Base-by-base conservation (phyloP, 2,797 vertebrate species). In the Hybognathus amarus region DNA sequence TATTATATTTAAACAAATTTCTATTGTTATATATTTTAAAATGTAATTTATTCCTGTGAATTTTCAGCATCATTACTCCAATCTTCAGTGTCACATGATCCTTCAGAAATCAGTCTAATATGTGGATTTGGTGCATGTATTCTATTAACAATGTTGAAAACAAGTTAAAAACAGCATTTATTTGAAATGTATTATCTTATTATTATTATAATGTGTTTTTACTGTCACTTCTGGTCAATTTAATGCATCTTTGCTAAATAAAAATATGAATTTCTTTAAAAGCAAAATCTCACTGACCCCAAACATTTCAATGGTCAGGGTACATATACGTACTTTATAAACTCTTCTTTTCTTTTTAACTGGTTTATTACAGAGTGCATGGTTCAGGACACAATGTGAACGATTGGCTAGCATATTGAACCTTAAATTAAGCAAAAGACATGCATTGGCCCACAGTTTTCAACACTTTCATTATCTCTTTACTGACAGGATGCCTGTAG, bases 401-500 rank as follows among this genome's bases (percentile, higher is more conserved):
- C 90, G 80, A 88, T 84, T 86, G 92, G 92, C 90, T 91, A 91
- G 79, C 76, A 87, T 77, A 69, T 88, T 68, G 45, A 40, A 77
- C 81, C 54, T 88, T 84, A 90, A 93, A 89, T 90, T 40, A 89
- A 93, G 92, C 93, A 92, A 91, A 90, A 92, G 88, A 90, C 83
- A 76, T 40, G 84, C 42, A 86, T 90, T 85, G 90, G 90, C 93
- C 93, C 90, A 92, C 89, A 89, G 92, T 88, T 87, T 92, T 56
- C 71, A 64, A 77, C 78, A n/a, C 79, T 80, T 89, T 85, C 74
- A 80, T 86, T 89, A 74, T 89, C 88, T 87, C 77, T 80, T 90
- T 90, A 85, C 77, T 82, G 86, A 89, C 84, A 77, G 88, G 66
- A 86, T 77, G 87, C 91, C 89, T 90, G 90, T 79, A 90, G 85